Base-by-base conservation (phyloP, 2,888 invertebrate genomes). In the Polia nebulosa region DNA sequence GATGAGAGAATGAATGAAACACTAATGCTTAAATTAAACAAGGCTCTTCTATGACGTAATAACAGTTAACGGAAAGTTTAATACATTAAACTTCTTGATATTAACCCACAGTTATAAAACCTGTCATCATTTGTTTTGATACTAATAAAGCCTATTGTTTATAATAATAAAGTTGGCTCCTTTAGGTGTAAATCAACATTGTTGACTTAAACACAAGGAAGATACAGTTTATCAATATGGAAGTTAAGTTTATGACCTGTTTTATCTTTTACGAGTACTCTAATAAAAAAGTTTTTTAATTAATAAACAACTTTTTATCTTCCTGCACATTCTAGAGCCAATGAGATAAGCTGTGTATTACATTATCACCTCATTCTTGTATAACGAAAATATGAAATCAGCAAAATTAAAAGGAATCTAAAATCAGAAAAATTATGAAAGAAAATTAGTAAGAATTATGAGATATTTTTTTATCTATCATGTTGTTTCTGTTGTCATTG, bases 171-270 rank as follows among this genome's bases (percentile, higher is more conserved):
- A n/a, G 7, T 22, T 44, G 20, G 1, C 6, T 59, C 25, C 39
- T 45, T 77, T n/a, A 13, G 36, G 0, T 39, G n/a, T 49, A 58
- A 72, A 72, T 34, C 49, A 49, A 59, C 53, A 60, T 72, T 65
- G 45, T 73, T 73, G 74, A 36, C 36, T 27, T 29, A 22, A 51
- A 65, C 13, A 56, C 20, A 52, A 41, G 45, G 56, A 56, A 60
- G 41, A 8, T 8, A 65, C 74, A 56, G 41, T 74, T 60, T 72
- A 72, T 72, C 73, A 61, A 22, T 22, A 39, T 53, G n/a, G 29
- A 36, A 41, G 45, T 60, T 25, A 56, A 60, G 25, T 60, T 47
- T 77, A 61, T 32, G 72, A 47, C 41, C 27, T 27, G 25, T 58
- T 77, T 65, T 70, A 41, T 41, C 39, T n/a, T 7, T 41, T 7